These are phyloP conservation scores for Nesospiza acunhae DNA, from an alignment of 2,113 vertebrate genomes.

Conservation along the genomic window DNA sequence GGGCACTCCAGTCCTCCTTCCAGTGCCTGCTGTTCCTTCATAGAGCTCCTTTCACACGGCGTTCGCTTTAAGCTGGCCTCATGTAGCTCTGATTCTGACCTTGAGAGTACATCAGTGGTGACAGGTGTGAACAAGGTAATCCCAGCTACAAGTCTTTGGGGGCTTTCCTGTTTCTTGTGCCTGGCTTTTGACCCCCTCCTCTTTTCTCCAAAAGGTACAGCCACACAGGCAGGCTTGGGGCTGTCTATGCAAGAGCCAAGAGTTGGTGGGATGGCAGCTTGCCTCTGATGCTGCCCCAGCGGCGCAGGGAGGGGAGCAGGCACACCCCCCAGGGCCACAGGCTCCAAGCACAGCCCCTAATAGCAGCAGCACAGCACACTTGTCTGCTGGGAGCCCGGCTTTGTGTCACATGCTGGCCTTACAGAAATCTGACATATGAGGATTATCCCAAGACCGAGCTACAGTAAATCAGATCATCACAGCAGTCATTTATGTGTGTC, in stretches of 20 bases:
- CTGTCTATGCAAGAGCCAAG: background rate
- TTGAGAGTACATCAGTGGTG: conserved; percentile 65
- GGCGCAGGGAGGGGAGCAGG: background rate
- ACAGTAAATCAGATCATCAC: conserved; percentile 25
- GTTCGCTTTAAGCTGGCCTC: conserved; percentile 39
- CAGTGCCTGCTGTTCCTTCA: conserved; percentile 66
- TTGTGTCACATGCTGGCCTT: conserved; percentile 78
- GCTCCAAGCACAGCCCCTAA: conserved; percentile 55
- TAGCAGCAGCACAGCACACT: conserved; percentile 70
- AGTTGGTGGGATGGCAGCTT: conserved; percentile 28
- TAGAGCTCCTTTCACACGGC: conserved; percentile 59
- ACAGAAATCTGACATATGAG: conserved; percentile 76
- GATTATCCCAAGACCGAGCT: conserved; percentile 69
- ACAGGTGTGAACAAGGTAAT: conserved; percentile 65
- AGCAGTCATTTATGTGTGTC: conserved; percentile 30
- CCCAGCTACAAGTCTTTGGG: conserved; percentile 4
- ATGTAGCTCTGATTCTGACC: conserved; percentile 62
- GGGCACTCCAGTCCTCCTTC: conserved; percentile 46
- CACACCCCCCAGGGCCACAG: background rate
- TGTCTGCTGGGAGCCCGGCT: conserved; percentile 69
- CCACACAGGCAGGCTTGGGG: background rate
- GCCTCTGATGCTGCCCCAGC: conserved; percentile 1
- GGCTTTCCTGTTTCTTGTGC: background rate
- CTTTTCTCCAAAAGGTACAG: background rate
- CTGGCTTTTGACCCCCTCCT: background rate